These are phyloP conservation scores for Halichondria panicea DNA, from an alignment of 37 sponge, comb jelly and placozoan species.

Conservation along the genomic window DNA sequence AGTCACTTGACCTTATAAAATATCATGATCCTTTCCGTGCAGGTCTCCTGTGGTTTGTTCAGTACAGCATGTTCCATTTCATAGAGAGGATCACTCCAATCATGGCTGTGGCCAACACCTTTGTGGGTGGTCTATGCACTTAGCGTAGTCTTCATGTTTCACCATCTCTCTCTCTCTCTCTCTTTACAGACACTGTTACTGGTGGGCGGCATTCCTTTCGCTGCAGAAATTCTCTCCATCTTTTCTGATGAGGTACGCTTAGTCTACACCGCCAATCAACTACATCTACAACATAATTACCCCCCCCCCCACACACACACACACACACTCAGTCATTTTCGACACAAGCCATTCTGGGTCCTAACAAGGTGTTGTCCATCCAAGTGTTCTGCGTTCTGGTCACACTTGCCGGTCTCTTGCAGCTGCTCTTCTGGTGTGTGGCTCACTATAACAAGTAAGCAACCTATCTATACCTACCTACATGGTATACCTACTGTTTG, in stretches of 20 bases:
- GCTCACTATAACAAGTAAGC: slow-evolving; percentile 36
- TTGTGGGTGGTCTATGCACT: slow-evolving; percentile 29
- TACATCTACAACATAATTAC: background rate
- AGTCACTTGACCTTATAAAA: too few relatives aligned
- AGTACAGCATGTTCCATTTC: slow-evolving; percentile 70
- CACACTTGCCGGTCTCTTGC: slow-evolving; percentile 16
- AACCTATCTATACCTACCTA: background rate
- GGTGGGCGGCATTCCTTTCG: slow-evolving; percentile 57
- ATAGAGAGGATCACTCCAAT: slow-evolving; percentile 24
- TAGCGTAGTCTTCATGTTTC: background rate
- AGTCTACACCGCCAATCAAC: too few relatives aligned
- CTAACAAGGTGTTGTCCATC: slow-evolving; percentile 6
- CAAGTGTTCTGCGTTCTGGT: slow-evolving; percentile 5
- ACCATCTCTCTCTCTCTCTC: background rate
- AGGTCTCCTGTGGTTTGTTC: slow-evolving; percentile 75
- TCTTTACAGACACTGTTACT: slow-evolving; percentile 35
- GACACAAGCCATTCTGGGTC: too few relatives aligned
- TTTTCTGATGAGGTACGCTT: slow-evolving; percentile 8
- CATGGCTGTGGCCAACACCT: slow-evolving; percentile 27
- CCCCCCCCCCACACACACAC: too few relatives aligned
- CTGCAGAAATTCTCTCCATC: slow-evolving; percentile 1
- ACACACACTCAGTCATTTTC: too few relatives aligned
- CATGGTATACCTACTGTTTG: background rate
- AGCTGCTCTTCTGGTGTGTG: slow-evolving; percentile 34
- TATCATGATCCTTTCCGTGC: too few relatives aligned